These are phyloP conservation scores for Cydia pomonella DNA, from an alignment of 1,140 invertebrate species.

Conservation along the genomic window DNA sequence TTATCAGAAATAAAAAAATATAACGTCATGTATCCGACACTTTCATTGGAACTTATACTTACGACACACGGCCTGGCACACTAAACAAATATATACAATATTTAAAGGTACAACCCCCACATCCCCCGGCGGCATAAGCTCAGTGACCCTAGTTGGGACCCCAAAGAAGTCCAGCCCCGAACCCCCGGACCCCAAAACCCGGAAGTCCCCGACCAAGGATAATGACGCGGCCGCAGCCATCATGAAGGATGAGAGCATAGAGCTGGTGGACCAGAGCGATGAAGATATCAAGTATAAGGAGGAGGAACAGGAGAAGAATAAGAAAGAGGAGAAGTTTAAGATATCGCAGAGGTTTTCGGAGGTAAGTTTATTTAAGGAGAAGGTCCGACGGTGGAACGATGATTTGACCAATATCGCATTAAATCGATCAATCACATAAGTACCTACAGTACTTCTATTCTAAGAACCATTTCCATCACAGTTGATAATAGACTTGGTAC, in stretches of 20 bases:
- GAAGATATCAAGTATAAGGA: constrained; percentile 72
- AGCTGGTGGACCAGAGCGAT: constrained; percentile 70
- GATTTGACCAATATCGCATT: neutral
- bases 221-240: constrained; percentile 58
- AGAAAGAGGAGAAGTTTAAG: constrained; percentile 70
- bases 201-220: constrained; percentile 56
- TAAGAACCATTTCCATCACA: too few species aligned
- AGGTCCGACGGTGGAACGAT: neutral
- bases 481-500: too few species aligned
- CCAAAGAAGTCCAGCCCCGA: constrained; percentile 69
- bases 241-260: constrained; percentile 73
- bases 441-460: too few species aligned
- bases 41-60: too few species aligned
- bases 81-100: neutral
- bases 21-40: too few species aligned
- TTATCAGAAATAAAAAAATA: too few species aligned
- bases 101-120: constrained; percentile 77
- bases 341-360: constrained; percentile 73
- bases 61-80: too few species aligned
- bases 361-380: constrained; percentile 42
- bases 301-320: constrained; percentile 69
- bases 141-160: constrained; percentile 85
- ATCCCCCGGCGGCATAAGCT: constrained; percentile 87
- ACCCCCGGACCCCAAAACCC: constrained; percentile 34
- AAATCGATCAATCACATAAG: too few species aligned